These are phyloP conservation scores for Smithornis capensis DNA, from an alignment of 2,113 vertebrate species.

Conservation along the genomic window DNA sequence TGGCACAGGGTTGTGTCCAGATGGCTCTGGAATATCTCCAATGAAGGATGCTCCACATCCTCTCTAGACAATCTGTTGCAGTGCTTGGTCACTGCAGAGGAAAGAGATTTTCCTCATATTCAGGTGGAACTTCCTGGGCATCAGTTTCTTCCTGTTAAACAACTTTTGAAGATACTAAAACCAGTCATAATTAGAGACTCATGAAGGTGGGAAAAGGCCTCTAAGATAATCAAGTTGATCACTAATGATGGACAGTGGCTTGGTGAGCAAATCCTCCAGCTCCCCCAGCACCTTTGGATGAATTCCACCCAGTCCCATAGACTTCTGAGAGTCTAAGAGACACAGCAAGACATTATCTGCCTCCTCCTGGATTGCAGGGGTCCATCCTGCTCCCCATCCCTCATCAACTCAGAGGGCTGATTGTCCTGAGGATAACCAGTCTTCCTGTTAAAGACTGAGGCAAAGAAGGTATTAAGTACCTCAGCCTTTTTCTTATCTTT, in stretches of 20 bases:
- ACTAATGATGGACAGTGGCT: too few species aligned
- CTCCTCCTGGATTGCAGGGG: background rate
- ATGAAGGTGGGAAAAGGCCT: background rate
- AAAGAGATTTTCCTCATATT: background rate
- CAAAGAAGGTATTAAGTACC: background rate
- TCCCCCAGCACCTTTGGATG: too few species aligned
- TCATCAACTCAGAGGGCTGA: background rate
- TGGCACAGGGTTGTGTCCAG: background rate
- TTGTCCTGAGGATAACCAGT: background rate
- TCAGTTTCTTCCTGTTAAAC: background rate
- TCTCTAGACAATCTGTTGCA: background rate
- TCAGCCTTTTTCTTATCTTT: background rate
- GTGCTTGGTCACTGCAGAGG: accelerated
- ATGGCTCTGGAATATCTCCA: background rate
- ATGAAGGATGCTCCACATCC: background rate
- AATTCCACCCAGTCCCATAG: too few species aligned
- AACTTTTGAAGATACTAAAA: background rate
- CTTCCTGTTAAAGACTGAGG: too few species aligned
- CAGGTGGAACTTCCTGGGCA: background rate
- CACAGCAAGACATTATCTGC: too few species aligned
- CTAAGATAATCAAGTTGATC: background rate
- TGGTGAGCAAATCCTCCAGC: too few species aligned
- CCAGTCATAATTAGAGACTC: background rate
- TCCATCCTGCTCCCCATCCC: background rate
- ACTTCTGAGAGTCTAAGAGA: too few species aligned